Evolutionary conservation across 2,888 invertebrate species (phyloP), one percentile per base, ranked within the genome.

Genomic region (Scotopteryx bipunctaria): DNA sequence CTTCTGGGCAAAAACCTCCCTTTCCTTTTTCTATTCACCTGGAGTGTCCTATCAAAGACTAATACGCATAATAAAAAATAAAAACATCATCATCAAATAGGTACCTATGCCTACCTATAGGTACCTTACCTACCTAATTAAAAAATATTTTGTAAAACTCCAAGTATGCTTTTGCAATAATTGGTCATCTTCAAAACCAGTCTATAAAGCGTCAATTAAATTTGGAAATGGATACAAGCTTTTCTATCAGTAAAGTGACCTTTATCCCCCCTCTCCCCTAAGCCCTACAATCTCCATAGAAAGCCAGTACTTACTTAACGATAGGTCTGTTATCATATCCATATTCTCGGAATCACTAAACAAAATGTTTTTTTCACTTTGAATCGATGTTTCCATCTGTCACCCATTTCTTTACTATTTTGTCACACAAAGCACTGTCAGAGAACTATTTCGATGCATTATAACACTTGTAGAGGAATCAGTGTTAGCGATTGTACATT

Each of bases 381-480:
- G 54, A 78, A 83, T 77, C 85, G 87, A 71, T 83, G 82, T 71
- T 83, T 86, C 46, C 85, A 76, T 60, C 78, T 84, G 81, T 86
- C 87, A 84, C 83, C 89, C 89, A 90, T 90, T 80, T 84, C 87
- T 86, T 72, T 73, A 55, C 82, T 78, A 74, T 74, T 67, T 63
- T 55, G 44, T 66, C 52, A 67, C 65, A 67, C 63, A 63, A 9
- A 41, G 38, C 55, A 57, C 55, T 45, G 44, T 44, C 40, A 40
- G 37, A 46, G 2, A 52, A 46, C 41, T 23, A 46, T 61, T 53
- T 55, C 44, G 37, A 63, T 63, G 62, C 73, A 73, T 73, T 60
- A 64, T 72, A 57, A 51, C 57, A 57, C 53, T 64, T 50, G 54
- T 63, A 41, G 51, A 57, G 55, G 56, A 55, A 56, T 55, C 54